Percentiles rank a stretch among this genome's conserved stretches.
Evolutionary conservation across 2,888 invertebrate genomes (phyloP).

Genomic region (Hirtodrosophila duncani): DNA sequence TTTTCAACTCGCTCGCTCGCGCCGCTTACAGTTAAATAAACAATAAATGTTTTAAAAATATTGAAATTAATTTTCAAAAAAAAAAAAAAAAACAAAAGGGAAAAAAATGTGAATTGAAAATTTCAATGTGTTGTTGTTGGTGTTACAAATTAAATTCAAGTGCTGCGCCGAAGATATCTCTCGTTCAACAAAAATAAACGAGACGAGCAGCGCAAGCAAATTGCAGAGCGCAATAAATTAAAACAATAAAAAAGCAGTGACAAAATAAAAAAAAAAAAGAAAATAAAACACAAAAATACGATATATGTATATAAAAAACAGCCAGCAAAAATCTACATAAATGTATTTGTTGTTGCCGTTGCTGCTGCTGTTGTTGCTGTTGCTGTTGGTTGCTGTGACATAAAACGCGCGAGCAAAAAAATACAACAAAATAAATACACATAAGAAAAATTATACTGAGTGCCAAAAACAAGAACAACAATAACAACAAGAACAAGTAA

Average conservation of each 20-base stretch:
- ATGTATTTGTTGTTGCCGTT: constrained; percentile 59
- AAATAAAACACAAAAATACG: constrained; percentile 13
- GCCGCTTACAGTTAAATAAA: constrained; percentile 5
- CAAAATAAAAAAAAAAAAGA: constrained; percentile 20
- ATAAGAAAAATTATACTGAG: constrained; percentile 42
- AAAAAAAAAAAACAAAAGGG: constrained; percentile 12
- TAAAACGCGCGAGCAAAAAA: constrained; percentile 21
- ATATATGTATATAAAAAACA: constrained; percentile 35
- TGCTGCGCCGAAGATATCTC: constrained; percentile 51
- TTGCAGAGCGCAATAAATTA: constrained; percentile 72
- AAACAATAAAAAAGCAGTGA: constrained; percentile 52
- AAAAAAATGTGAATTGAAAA: constrained; percentile 60
- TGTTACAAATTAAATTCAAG: constrained; percentile 69
- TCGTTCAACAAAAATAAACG: constrained; percentile 55
- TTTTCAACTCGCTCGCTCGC: constrained; percentile 41
- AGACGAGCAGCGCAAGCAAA: constrained; percentile 53
- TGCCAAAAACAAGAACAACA: constrained; percentile 54
- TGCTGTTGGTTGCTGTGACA: constrained; percentile 28
- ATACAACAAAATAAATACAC: constrained; percentile 21
- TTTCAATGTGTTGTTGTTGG: constrained; percentile 66
- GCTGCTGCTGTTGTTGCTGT: constrained; percentile 45
- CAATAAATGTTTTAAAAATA: constrained; percentile 36
- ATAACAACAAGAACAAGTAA: constrained; percentile 20
- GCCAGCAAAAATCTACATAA: constrained; percentile 62
- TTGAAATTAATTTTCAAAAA: constrained; percentile 36